Base-by-base conservation (phyloP, 2,797 vertebrate genomes). In the Thripadectes ignobilis region DNA sequence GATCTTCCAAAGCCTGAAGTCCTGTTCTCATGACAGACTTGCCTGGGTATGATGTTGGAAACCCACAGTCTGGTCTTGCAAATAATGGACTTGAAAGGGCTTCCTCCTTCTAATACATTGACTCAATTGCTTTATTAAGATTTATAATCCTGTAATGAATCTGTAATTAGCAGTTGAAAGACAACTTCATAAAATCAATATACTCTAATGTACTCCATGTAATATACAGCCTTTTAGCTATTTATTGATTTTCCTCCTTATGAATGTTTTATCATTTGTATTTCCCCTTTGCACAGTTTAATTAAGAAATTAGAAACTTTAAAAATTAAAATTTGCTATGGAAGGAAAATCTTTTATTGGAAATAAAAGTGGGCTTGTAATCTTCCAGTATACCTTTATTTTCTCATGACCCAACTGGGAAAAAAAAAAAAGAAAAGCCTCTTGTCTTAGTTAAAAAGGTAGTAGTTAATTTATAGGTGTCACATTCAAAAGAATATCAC, bases 131-230 rank as follows among this genome's bases (percentile, higher is more conserved):
- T 92, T 95, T 38, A 87, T 89, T 89, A 78, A 72, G 55, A 86
- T 93, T 94, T 93, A 85, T 86, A 67, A 69, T 85, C 63, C 84
- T 57, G 19, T 66, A 83, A 83, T 12, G 19, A 93, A 96, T 57
- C 46, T 73, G 69, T 84, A 93, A 92, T 91, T 87, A 94, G 71
- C 67, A 94, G 77, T 30, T 89, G 86, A 94, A 93, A 95, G 71
- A 85, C 85, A 92, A 74, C 49, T 85, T 87, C 45, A 67, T 85
- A 54, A 82, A 95, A 95, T 79, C 63, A 0, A 87, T 94, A 20
- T 11, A 26, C 38, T 43, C 45, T 92, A 89, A 87, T 77, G 63
- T 54, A 85, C 36, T 80, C 74, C 41, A 6, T 43, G 21, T 46
- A 74, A 62, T 67, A 87, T 80, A 48, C 41, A 12, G n/a, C 38